phyloP scores from a whole-genome alignment of 2,113 vertebrate genomes.

The Alethe diademata region DNA sequence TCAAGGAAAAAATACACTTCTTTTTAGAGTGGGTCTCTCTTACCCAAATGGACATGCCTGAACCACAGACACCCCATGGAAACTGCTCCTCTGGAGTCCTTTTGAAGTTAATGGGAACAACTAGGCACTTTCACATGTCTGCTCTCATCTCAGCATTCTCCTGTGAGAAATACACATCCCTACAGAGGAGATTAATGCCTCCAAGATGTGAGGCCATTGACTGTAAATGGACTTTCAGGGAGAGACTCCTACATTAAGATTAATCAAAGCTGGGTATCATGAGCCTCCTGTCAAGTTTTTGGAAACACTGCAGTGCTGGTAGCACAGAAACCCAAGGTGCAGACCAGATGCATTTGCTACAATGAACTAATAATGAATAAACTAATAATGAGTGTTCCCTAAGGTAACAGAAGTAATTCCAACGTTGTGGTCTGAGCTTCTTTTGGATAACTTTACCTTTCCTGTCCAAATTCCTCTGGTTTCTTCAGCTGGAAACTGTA shows the following conservation, averaged over 20 bases:
- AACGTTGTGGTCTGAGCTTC: not conserved
- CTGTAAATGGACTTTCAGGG: not conserved
- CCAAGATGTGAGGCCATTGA: not conserved
- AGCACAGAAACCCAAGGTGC: not conserved
- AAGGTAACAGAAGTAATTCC: not conserved
- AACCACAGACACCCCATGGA: not conserved
- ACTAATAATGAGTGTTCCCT: not conserved
- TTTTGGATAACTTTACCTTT: not conserved
- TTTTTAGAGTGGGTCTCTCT: not conserved
- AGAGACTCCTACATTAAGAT: not conserved
- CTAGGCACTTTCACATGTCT: not conserved
- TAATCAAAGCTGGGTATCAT: not conserved
- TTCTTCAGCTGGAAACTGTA: not conserved
- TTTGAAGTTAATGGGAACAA: not conserved
- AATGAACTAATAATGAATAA: not conserved
- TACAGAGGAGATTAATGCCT: not conserved
- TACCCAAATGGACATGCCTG: not conserved
- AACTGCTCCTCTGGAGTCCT: not conserved
- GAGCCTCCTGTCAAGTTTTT: not conserved
- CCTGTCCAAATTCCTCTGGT: not conserved
- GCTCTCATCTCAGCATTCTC: not conserved
- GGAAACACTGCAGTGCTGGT: not conserved
- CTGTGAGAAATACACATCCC: not conserved
- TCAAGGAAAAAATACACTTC: not conserved
- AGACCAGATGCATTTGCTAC: not conserved